Evolutionary conservation across 2,797 vertebrate genomes (phyloP), one percentile per base, ranked within the genome.

Genomic region (Anabacerthia variegaticeps): DNA sequence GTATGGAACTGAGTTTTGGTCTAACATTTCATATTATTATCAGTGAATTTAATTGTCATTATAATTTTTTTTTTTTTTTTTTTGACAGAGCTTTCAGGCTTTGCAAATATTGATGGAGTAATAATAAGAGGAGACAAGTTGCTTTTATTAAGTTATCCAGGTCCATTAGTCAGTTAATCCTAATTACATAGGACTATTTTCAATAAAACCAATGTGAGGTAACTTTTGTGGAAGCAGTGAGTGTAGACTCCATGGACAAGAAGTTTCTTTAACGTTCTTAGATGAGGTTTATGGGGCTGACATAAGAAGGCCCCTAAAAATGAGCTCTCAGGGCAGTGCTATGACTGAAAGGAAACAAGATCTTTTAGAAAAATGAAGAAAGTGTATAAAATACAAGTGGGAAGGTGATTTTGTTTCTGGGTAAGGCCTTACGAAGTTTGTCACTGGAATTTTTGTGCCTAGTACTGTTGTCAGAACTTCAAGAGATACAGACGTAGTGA

Each of bases 181-280:
- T 56, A 28, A 7, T 21, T 51, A 18, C 27, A 46, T 46, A 69
- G 36, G 24, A 9, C 26, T 80, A 8, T 49, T 36, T 59, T 34
- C 44, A 65, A 34, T 27, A 67, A 66, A 78, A 54, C 15, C 44
- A 43, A 2, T 21, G 41, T 24, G 14, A 44, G 16, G 36, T n/a
- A 44, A 36, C 36, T 41, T 43, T 41, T n/a, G 41, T 28, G 37
- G 49, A 58, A 59, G 5, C 19, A 23, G 6, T 28, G 22, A 27
- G 7, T 1, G 0, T 1, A 34, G 59, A 11, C 30, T 73, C 5
- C 16, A 18, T 3, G 11, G 46, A 49, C 23, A 9, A 83, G 58
- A 37, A 14, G 21, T 17, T 58, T 68, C 68, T 72, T 30, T 21
- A 36, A 41, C 13, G 6, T 28, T 26, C 27, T 36, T 9, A 15